phyloP scores from a whole-genome alignment of 2,888 invertebrate genomes.

The Tipula unca region DNA sequence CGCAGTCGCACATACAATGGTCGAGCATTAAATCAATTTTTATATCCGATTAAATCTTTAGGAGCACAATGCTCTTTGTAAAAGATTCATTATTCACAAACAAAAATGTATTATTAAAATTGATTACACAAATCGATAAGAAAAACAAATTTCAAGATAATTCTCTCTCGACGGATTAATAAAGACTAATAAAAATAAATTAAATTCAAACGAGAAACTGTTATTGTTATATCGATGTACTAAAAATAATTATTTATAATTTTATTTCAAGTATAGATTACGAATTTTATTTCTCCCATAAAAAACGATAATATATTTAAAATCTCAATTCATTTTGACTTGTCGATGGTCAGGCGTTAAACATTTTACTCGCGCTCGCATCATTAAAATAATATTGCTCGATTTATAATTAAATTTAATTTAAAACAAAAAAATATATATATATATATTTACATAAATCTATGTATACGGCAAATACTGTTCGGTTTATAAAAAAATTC shows the following conservation, averaged over 20 bases:
- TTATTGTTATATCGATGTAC: neutral
- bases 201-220: neutral
- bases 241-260: neutral
- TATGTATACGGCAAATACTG: neutral
- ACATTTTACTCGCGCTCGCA: neutral
- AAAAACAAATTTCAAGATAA: neutral
- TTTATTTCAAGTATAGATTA: neutral
- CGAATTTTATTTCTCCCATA: neutral
- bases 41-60: no score
- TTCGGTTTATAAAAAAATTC: neutral
- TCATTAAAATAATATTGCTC: neutral
- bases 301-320: neutral
- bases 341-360: neutral
- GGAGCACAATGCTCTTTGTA: no score
- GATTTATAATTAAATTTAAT: neutral
- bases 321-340: neutral
- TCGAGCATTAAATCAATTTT: no score
- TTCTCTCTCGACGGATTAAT: neutral
- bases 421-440: neutral
- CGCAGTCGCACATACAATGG: no score
- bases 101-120: neutral
- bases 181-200: neutral
- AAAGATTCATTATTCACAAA: neutral
- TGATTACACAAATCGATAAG: neutral
- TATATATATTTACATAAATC: neutral